Conservation (phyloP, 2,888 invertebrate genomes). For the Hymenopus coronatus region DNA sequence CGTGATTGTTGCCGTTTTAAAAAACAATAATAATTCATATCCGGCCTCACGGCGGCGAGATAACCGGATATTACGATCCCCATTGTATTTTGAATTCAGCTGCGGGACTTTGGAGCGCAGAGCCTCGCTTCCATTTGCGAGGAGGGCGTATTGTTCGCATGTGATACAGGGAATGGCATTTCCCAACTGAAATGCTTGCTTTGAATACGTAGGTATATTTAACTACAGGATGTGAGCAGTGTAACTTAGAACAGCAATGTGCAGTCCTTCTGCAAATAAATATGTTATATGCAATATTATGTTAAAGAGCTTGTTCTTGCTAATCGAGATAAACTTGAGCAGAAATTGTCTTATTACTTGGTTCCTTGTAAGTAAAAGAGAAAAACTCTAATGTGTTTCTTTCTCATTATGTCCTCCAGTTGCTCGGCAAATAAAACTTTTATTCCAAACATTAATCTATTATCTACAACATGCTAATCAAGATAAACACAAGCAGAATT, state of each 20-base stretch:
- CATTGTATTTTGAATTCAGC: background rate
- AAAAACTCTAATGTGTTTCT: too few relatives aligned
- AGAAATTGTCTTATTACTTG: too few relatives aligned
- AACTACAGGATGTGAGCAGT: background rate
- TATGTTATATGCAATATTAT: too few relatives aligned
- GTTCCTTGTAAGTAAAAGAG: too few relatives aligned
- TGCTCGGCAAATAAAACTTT: too few relatives aligned
- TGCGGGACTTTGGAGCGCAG: background rate
- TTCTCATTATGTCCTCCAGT: too few relatives aligned
- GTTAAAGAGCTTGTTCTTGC: too few relatives aligned
- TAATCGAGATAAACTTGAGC: too few relatives aligned
- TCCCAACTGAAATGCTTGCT: background rate
- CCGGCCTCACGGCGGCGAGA: background rate
- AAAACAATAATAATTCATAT: background rate
- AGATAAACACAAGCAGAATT: too few relatives aligned
- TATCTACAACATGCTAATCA: too few relatives aligned
- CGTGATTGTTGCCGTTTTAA: background rate
- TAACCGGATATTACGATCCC: background rate
- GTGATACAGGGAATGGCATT: background rate
- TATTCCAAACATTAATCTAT: too few relatives aligned
- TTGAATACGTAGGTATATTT: background rate
- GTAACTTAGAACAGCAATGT: too few relatives aligned
- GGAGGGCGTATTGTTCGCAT: background rate
- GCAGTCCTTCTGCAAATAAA: background rate
- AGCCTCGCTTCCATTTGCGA: background rate